Evolutionary conservation across 2,888 invertebrate genomes (phyloP).

Genomic region (Metellina segmentata): DNA sequence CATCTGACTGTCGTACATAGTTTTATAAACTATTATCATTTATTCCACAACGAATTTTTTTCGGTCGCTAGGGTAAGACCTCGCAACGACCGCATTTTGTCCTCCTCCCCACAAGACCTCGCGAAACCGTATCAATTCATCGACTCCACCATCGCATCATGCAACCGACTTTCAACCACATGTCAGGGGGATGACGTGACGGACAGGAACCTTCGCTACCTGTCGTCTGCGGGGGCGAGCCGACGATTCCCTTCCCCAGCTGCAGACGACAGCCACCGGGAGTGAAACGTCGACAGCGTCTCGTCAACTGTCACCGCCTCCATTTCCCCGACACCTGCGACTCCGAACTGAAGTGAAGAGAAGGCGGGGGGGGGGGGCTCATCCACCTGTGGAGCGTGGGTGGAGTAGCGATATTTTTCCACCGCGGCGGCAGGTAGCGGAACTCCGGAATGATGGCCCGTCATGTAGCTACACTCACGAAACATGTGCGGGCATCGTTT

Average conservation of each 20-base stretch:
- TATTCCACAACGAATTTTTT: too few species aligned
- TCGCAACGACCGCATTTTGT: background rate
- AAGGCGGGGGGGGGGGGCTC: conserved; percentile 7
- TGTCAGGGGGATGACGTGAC: background rate
- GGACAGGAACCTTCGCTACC: background rate
- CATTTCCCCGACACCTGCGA: conserved; percentile 18
- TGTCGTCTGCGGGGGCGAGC: conserved; percentile 31
- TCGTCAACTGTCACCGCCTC: conserved; percentile 34
- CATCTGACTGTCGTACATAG: too few species aligned
- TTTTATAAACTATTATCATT: too few species aligned
- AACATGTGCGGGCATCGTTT: too few species aligned
- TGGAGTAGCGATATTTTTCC: background rate
- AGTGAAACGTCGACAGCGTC: background rate
- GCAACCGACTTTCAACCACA: background rate
- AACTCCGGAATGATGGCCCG: conserved; percentile 37
- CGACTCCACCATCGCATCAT: background rate
- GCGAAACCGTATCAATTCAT: conserved; percentile 14
- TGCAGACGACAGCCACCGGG: background rate
- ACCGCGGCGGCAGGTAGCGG: too few species aligned
- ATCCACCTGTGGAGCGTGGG: conserved; percentile 60
- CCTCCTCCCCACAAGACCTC: background rate
- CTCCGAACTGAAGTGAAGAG: too few species aligned
- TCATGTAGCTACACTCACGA: conserved; percentile 2
- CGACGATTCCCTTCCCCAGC: background rate
- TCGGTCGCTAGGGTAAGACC: too few species aligned